Evolutionary conservation across 1,140 invertebrate species (phyloP).

Genomic region (Drosophila kurseongensis): DNA sequence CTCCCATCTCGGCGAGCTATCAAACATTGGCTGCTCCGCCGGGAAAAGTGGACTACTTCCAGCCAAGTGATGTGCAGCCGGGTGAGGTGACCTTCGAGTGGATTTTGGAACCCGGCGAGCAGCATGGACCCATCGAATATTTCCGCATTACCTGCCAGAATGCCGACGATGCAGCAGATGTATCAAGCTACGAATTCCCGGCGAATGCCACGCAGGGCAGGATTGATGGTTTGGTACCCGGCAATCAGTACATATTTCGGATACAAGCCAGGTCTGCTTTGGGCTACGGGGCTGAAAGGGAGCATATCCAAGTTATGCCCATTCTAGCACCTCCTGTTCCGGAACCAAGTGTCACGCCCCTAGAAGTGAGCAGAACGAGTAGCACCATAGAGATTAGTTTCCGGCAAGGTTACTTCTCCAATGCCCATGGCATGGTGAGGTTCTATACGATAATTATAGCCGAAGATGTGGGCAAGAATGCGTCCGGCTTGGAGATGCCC

Average conservation of each 20-base stretch:
- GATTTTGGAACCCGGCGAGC: conserved; percentile 90
- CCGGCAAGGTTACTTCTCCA: conserved; percentile 95
- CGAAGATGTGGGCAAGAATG: conserved; percentile 93
- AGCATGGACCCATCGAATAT: conserved; percentile 93
- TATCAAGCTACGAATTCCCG: conserved; percentile 87
- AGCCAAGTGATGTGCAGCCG: conserved; percentile 91
- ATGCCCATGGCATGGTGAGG: conserved; percentile 93
- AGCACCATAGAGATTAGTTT: conserved; percentile 94
- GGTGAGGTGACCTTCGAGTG: conserved; percentile 93
- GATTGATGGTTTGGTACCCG: conserved; percentile 90
- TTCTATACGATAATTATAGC: conserved; percentile 96
- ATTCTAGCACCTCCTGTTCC: conserved; percentile 93
- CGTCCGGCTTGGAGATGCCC: conserved; percentile 92
- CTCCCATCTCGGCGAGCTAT: conserved; percentile 92
- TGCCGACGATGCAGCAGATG: conserved; percentile 87
- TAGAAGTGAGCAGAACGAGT: conserved; percentile 91
- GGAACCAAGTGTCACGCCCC: conserved; percentile 89
- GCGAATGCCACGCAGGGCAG: conserved; percentile 88
- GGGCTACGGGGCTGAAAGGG: conserved; percentile 91
- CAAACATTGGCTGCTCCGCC: conserved; percentile 93
- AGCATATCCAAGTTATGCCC: conserved; percentile 92
- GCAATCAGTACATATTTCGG: conserved; percentile 92
- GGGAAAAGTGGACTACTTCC: conserved; percentile 90
- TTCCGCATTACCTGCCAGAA: conserved; percentile 92
- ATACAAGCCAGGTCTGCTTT: conserved; percentile 95